Evolutionary conservation across 2,113 vertebrate species (phyloP).

Genomic region (Lophura nycthemera): DNA sequence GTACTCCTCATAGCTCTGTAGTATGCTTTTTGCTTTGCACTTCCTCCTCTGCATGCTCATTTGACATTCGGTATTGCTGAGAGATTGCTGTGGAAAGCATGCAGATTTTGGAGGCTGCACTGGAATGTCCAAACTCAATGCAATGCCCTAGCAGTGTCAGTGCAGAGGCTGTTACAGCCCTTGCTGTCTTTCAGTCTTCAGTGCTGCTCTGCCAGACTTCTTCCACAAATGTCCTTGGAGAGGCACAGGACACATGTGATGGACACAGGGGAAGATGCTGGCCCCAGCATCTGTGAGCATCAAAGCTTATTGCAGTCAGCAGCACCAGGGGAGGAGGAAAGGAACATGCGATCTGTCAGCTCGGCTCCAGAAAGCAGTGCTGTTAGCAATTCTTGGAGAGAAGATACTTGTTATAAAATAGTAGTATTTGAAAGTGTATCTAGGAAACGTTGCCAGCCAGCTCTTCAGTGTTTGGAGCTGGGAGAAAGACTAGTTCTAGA

Average conservation of each 20-base stretch:
- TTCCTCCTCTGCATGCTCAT: background rate
- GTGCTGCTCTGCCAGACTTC: background rate
- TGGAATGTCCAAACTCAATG: background rate
- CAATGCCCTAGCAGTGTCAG: background rate
- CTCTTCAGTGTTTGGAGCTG: background rate
- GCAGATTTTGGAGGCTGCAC: rapidly evolving
- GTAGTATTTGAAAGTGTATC: background rate
- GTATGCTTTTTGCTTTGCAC: background rate
- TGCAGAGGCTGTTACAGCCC: background rate
- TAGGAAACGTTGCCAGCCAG: background rate
- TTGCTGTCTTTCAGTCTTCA: background rate
- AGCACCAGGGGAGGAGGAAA: background rate
- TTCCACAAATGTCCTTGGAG: rapidly evolving
- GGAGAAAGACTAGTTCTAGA: background rate
- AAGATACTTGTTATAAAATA: background rate
- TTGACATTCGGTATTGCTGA: background rate
- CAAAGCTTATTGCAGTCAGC: background rate
- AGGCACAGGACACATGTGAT: background rate
- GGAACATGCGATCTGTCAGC: background rate
- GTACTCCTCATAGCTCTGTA: rapidly evolving
- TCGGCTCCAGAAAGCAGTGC: background rate
- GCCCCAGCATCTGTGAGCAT: background rate
- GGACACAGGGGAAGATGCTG: background rate
- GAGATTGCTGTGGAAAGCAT: background rate
- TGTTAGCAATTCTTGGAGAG: background rate